These are phyloP conservation scores for Moxostoma hubbsi DNA, from an alignment of 2,797 vertebrate genomes.

Conservation along the genomic window DNA sequence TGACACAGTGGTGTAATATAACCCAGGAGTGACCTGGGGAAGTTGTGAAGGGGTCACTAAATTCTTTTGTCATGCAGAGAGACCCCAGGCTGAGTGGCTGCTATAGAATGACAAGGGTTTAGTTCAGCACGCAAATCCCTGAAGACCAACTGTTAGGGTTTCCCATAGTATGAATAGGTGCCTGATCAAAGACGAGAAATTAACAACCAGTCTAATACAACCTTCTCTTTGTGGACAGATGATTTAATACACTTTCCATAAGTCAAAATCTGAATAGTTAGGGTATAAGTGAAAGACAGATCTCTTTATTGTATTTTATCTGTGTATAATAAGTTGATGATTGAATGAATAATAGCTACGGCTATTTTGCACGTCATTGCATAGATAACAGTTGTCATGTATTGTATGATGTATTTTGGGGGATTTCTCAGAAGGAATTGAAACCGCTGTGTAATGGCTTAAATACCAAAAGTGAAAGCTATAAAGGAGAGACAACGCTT, in stretches of 20 bases:
- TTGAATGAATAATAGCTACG: not conserved
- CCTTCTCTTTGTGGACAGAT: conserved; percentile 69
- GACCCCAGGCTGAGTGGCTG: conserved; percentile 53
- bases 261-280: not conserved
- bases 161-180: conserved; percentile 65
- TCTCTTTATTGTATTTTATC: not conserved
- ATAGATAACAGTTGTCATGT: conserved; percentile 2
- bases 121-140: conserved; percentile 55
- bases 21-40: conserved; percentile 59
- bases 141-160: conserved; percentile 60
- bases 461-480: conserved; percentile 32
- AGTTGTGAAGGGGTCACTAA: conserved; percentile 66
- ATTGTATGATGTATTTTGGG: conserved; percentile 22
- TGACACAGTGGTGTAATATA: conserved; percentile 59
- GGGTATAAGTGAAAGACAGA: not conserved
- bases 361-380: not conserved
- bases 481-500: not conserved
- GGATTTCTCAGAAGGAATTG: not conserved
- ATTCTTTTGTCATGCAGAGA: conserved; percentile 61
- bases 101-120: conserved; percentile 66
- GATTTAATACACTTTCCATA: conserved; percentile 48
- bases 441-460: not conserved
- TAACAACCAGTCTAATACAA: conserved; percentile 38
- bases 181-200: conserved; percentile 56
- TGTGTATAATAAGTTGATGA: not conserved